Percentiles rank a stretch among this genome's conserved stretches.
phyloP scores from a whole-genome alignment of 2,797 vertebrate genomes.

The Phaenicophaeus curvirostris region DNA sequence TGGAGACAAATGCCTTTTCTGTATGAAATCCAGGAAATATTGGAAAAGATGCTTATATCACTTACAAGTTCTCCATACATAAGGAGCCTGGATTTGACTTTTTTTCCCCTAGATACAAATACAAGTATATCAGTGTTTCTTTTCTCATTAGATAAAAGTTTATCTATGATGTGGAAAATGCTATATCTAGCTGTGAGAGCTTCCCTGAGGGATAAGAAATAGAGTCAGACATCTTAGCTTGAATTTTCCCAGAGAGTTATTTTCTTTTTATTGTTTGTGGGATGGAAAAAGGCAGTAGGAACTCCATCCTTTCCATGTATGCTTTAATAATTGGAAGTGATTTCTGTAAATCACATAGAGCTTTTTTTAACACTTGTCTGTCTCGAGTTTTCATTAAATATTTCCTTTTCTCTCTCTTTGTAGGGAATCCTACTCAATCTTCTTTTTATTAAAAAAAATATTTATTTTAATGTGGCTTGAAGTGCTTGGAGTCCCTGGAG shows the following conservation, averaged over 20 bases:
- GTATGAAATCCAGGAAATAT: neutral
- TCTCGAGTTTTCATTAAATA: neutral
- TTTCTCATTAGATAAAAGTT: neutral
- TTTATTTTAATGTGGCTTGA: neutral
- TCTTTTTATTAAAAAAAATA: neutral
- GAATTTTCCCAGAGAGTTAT: neutral
- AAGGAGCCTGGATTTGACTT: neutral
- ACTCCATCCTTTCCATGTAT: neutral
- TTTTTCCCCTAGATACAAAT: neutral
- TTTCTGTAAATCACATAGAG: neutral
- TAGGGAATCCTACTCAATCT: neutral
- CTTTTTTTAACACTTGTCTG: neutral
- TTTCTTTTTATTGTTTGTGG: neutral
- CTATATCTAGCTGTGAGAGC: neutral
- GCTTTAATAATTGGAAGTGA: neutral
- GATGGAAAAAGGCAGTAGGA: neutral
- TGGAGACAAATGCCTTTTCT: neutral
- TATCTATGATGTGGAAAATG: neutral
- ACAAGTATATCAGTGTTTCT: neutral
- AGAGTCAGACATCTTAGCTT: neutral
- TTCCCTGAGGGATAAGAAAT: neutral
- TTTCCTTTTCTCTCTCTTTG: neutral
- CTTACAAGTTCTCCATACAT: accelerated
- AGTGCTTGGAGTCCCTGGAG: neutral
- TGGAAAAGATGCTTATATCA: neutral